Evolutionary conservation across 2,797 vertebrate genomes (phyloP).

Genomic region (Carduelis carduelis): DNA sequence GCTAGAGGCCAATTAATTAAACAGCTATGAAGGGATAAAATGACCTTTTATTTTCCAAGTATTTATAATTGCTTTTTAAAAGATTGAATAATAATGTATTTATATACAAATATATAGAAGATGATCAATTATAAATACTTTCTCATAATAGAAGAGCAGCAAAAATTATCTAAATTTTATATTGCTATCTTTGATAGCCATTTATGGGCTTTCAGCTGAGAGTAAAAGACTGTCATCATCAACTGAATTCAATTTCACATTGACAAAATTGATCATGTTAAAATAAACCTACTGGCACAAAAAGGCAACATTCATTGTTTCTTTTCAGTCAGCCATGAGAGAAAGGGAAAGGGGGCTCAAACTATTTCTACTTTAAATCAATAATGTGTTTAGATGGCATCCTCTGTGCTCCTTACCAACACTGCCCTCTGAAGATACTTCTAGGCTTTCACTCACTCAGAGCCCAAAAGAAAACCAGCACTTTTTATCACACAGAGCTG

Average conservation of each 20-base stretch:
- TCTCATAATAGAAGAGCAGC: not conserved
- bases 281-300: constrained; percentile 26
- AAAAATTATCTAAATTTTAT: not conserved
- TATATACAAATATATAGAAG: not conserved
- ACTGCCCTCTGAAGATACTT: not conserved
- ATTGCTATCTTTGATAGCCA: not conserved
- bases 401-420: fast-evolving
- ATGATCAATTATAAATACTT: not conserved
- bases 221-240: not conserved
- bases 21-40: not conserved
- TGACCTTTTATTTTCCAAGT: not conserved
- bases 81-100: not conserved
- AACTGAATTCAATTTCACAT: constrained; percentile 29
- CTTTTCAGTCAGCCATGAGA: not conserved
- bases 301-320: not conserved
- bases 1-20: constrained; percentile 28
- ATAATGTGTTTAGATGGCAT: not conserved
- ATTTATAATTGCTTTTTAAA: not conserved
- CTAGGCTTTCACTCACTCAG: not conserved
- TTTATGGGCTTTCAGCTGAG: not conserved
- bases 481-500: not conserved
- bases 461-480: not conserved
- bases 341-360: not conserved
- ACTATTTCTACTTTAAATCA: not conserved
- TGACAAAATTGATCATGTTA: constrained; percentile 42